Conservation (phyloP, 2,888 invertebrate species). For the Dichetophora obliterata region DNA sequence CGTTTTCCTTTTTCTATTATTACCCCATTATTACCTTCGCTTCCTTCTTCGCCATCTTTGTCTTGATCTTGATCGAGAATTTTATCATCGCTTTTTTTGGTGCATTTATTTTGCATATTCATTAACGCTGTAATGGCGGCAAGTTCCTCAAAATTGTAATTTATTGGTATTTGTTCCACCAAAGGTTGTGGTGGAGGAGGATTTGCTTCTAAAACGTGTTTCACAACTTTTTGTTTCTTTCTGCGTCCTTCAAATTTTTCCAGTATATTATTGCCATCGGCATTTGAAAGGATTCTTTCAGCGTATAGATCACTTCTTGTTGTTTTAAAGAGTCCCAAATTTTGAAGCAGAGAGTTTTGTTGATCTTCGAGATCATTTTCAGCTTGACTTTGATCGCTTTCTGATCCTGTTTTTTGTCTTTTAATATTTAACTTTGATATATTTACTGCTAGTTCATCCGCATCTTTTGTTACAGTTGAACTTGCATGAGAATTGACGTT, state of each 20-base stretch:
- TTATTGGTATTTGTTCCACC: slow-evolving; percentile 18
- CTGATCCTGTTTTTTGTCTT: background rate
- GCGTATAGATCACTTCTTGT: background rate
- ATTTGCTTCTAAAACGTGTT: background rate
- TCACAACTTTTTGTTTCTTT: background rate
- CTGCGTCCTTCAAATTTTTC: slow-evolving; percentile 1
- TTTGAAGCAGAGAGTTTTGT: background rate
- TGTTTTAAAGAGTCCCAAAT: background rate
- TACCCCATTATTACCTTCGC: background rate
- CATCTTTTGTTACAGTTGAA: background rate
- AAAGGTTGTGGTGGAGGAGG: background rate
- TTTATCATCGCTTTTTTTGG: background rate
- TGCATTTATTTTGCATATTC: slow-evolving; percentile 34
- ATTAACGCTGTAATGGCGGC: slow-evolving; percentile 27
- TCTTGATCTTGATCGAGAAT: background rate
- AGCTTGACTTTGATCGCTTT: background rate
- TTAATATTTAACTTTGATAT: slow-evolving; percentile 29
- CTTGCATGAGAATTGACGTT: background rate
- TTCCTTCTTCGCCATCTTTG: background rate
- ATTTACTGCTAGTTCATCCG: slow-evolving; percentile 20
- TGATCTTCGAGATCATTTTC: background rate
- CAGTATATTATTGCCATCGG: background rate
- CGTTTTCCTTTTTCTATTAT: background rate
- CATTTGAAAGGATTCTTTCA: background rate
- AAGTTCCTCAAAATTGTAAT: slow-evolving; percentile 37